Conservation (phyloP, 2,113 vertebrate species). For the Ondatra zibethicus region DNA sequence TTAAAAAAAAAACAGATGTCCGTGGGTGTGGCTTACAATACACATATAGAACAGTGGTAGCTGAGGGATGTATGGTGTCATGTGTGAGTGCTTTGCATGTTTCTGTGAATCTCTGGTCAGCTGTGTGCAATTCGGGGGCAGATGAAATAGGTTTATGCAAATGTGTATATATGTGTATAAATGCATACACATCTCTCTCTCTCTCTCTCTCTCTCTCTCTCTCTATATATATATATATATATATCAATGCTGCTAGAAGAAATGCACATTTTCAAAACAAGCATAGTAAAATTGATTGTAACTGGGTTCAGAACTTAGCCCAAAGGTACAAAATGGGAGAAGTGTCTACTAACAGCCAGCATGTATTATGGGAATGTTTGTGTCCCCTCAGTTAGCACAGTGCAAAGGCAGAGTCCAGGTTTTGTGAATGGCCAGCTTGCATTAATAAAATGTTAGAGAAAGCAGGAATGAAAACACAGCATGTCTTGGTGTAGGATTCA, state of each 20-base stretch:
- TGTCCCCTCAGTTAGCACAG: fast-evolving
- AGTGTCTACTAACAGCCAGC: fast-evolving
- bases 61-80: neutral
- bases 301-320: neutral
- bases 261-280: neutral
- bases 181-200: no score
- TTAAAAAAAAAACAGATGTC: neutral
- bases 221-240: no score
- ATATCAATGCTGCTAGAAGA: neutral
- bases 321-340: neutral
- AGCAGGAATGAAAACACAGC: neutral
- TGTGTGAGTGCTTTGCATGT: neutral
- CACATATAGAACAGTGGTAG: fast-evolving
- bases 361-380: neutral
- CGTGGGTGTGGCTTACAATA: neutral
- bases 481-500: neutral
- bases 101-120: neutral
- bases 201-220: no score
- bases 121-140: neutral
- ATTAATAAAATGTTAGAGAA: neutral
- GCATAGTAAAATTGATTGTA: neutral
- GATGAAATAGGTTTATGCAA: neutral
- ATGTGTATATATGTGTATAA: neutral
- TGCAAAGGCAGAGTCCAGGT: neutral
- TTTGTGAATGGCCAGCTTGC: neutral